A percentile compares a stretch with the other conserved stretches of the same genome.
These are phyloP conservation scores for Triplophysa siluroides DNA, from an alignment of 2,113 vertebrate species.

Conservation along the genomic window DNA sequence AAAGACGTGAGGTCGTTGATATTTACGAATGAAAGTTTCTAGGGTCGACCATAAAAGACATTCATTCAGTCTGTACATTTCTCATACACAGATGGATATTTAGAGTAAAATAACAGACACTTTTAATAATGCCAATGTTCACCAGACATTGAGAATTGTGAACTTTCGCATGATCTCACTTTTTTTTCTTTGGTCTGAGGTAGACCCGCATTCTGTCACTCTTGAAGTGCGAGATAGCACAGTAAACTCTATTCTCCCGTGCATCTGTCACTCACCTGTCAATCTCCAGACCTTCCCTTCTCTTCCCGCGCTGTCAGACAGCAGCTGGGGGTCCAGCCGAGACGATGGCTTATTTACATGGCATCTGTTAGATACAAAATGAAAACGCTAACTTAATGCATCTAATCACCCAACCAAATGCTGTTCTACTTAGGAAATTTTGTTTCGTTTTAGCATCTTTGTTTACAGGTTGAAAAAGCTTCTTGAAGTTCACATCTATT, in stretches of 20 bases:
- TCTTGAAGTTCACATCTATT: no score
- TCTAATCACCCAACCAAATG: slow-evolving; percentile 53
- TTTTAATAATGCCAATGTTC: background rate
- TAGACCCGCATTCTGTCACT: slow-evolving; percentile 28
- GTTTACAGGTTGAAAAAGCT: no score
- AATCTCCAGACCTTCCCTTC: slow-evolving; percentile 2
- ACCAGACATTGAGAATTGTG: background rate
- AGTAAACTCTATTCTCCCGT: background rate
- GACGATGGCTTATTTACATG: slow-evolving; percentile 44
- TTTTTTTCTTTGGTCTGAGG: background rate
- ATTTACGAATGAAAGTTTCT: slow-evolving; percentile 56
- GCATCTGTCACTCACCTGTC: slow-evolving; percentile 48
- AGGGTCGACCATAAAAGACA: slow-evolving; percentile 34
- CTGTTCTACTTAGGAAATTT: slow-evolving; percentile 15
- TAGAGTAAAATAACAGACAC: background rate
- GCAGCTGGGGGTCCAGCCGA: slow-evolving; percentile 52
- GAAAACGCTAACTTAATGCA: slow-evolving; percentile 55
- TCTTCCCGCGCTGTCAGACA: slow-evolving; percentile 35
- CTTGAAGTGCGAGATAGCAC: slow-evolving; percentile 17
- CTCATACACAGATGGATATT: background rate
- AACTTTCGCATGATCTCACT: no score
- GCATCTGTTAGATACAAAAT: slow-evolving; percentile 49
- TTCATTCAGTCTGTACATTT: background rate
- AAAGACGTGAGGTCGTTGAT: slow-evolving; percentile 56
- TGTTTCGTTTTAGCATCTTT: no score